Base-by-base conservation (phyloP, 2,888 invertebrate species). In the Corbicula japonica region DNA sequence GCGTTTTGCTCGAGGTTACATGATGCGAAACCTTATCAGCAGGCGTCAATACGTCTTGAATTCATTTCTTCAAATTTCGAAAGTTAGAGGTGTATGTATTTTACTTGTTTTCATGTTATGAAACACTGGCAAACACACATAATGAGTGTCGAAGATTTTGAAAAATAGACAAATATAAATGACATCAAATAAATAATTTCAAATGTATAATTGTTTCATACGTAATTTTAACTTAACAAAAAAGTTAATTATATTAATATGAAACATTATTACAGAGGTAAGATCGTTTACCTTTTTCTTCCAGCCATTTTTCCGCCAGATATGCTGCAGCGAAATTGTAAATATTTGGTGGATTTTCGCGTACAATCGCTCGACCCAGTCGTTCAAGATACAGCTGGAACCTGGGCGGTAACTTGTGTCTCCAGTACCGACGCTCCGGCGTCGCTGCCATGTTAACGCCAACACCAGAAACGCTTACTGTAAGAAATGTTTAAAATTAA, bases 351-450 rank as follows among this genome's bases (percentile, higher is more conserved):
- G 89, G 88, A 35, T 79, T 78, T 26, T 84, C 84, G 6, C 86
- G 75, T 23, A 88, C 79, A 34, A 88, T 73, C 5, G 74, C 85
- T 18, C 89, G 81, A 10, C 86, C 81, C 21, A 88, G 62, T 2
- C 86, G 80, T 44, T 89, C 86, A 60, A 89, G 46, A 34, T 82
- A 73, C 46, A 79, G 74, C 54, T 85, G 84, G 62, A 89, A 89
- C 30, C 81, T 85, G 0, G 62, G 62, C 2, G 89, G 89, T 30
- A 89, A 76, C 60, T 82, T 83, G 4, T 83, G 73, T 21, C 72
- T 80, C 87, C 87, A 87, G 75, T 87, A 88, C 4, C 74, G 61
- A n/a, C 73, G 72, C 74, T 87, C 84, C 12, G 70, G 63, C 28
- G 71, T 62, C 52, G 81, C 63, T 73, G 73, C 73, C 30, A 1